phyloP scores from a whole-genome alignment of 2,888 invertebrate species.

The Orthonychiurus folsomi region DNA sequence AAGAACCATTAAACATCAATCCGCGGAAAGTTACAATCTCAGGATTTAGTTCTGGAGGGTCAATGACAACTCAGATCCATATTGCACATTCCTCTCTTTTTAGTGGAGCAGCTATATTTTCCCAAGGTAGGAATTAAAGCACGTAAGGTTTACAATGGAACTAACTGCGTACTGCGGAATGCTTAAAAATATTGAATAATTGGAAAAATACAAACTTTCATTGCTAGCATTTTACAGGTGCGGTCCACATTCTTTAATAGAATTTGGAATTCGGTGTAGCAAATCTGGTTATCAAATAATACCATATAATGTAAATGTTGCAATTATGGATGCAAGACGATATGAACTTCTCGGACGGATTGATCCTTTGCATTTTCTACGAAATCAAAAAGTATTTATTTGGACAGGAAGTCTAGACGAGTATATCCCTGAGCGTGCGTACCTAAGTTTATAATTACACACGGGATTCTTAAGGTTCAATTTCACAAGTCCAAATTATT shows the following conservation, averaged over 20 bases:
- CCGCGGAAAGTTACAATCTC: background rate
- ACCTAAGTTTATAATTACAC: constrained; percentile 7
- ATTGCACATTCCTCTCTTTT: constrained; percentile 30
- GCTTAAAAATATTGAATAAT: no score
- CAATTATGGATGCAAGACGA: constrained; percentile 23
- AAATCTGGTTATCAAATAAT: constrained; percentile 23
- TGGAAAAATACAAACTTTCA: no score
- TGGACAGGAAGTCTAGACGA: constrained; percentile 32
- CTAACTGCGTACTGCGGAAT: no score
- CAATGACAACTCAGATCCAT: constrained; percentile 28
- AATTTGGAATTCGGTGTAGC: constrained; percentile 34
- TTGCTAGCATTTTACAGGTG: constrained; percentile 38
- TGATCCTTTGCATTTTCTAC: constrained; percentile 26
- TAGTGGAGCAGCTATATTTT: constrained; percentile 31
- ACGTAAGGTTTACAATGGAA: no score
- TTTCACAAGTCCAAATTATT: no score
- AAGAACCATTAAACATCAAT: background rate
- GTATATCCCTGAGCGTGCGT: constrained; percentile 27
- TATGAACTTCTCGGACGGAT: constrained; percentile 27
- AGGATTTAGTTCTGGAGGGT: constrained; percentile 21
- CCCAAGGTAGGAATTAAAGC: constrained; percentile 23
- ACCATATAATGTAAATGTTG: constrained; percentile 24
- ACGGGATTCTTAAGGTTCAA: background rate
- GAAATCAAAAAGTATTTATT: constrained; percentile 26
- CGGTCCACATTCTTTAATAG: constrained; percentile 26